Conservation (phyloP, 2,113 vertebrate genomes). For the Spizaetus ornatus region DNA sequence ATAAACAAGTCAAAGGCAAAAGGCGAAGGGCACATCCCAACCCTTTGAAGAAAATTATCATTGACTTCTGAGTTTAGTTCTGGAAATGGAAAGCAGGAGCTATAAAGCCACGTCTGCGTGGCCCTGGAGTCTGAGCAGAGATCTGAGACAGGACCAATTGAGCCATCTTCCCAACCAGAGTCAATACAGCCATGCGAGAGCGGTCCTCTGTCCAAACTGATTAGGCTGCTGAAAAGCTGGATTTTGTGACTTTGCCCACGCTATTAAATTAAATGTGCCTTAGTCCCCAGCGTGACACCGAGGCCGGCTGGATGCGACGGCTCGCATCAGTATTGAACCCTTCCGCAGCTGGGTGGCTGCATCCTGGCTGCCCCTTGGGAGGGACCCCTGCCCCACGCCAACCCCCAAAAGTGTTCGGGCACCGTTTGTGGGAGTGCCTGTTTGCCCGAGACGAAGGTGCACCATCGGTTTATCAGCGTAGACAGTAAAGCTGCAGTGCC, state of each 20-base stretch:
- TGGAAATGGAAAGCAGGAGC: neutral
- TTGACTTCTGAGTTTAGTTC: constrained; percentile 21
- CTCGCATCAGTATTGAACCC: fast-evolving
- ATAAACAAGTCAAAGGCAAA: neutral
- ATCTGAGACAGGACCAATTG: neutral
- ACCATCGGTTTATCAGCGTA: neutral
- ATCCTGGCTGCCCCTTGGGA: neutral
- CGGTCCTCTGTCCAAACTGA: neutral
- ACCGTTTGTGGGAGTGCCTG: neutral
- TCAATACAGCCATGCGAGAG: neutral
- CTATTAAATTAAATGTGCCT: neutral
- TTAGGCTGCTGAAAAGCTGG: neutral
- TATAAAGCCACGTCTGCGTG: neutral
- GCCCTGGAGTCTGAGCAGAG: neutral
- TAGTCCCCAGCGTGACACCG: fast-evolving
- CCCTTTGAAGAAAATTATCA: constrained; percentile 20
- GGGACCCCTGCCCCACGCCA: neutral
- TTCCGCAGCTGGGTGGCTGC: fast-evolving
- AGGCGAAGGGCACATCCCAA: neutral
- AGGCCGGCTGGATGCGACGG: neutral
- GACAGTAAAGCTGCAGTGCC: neutral
- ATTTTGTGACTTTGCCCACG: neutral
- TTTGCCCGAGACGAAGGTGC: fast-evolving
- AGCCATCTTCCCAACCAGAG: neutral
- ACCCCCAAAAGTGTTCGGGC: neutral